Conservation (phyloP, 2,888 invertebrate genomes). For the Spodoptera littoralis region DNA sequence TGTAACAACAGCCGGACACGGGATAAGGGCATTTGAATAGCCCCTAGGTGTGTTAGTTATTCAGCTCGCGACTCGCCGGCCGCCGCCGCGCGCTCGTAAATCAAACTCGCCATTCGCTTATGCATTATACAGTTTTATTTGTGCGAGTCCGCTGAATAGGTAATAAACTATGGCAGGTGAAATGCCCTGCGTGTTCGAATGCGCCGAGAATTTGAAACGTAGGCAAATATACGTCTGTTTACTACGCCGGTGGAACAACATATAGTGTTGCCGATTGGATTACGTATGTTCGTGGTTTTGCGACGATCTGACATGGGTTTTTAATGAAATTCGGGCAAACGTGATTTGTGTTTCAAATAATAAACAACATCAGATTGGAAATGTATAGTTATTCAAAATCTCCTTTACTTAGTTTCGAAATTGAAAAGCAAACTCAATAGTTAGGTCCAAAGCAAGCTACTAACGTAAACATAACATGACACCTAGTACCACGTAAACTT, state of each 20-base stretch:
- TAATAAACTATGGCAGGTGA: constrained; percentile 88
- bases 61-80: constrained; percentile 79
- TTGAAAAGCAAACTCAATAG: too few species aligned
- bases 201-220: constrained; percentile 80
- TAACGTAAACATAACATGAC: too few species aligned
- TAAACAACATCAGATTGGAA: neutral
- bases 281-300: constrained; percentile 31
- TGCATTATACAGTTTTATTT: constrained; percentile 90
- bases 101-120: constrained; percentile 88
- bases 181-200: constrained; percentile 81
- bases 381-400: too few species aligned
- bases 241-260: constrained; percentile 50
- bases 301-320: constrained; percentile 31
- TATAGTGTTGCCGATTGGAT: constrained; percentile 52
- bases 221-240: constrained; percentile 76
- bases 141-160: constrained; percentile 88
- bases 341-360: constrained; percentile 9
- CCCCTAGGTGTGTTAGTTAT: constrained; percentile 84
- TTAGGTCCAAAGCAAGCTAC: too few species aligned
- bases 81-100: constrained; percentile 82
- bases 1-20: constrained; percentile 61
- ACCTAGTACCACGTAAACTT: neutral
- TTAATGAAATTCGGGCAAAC: constrained; percentile 10
- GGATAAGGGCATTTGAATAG: constrained; percentile 77
- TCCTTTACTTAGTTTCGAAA: too few species aligned